A percentile compares a stretch with the other conserved stretches of the same genome.
These are phyloP conservation scores for Sussaba pulchella DNA, from an alignment of 2,888 invertebrate genomes.

Conservation along the genomic window DNA sequence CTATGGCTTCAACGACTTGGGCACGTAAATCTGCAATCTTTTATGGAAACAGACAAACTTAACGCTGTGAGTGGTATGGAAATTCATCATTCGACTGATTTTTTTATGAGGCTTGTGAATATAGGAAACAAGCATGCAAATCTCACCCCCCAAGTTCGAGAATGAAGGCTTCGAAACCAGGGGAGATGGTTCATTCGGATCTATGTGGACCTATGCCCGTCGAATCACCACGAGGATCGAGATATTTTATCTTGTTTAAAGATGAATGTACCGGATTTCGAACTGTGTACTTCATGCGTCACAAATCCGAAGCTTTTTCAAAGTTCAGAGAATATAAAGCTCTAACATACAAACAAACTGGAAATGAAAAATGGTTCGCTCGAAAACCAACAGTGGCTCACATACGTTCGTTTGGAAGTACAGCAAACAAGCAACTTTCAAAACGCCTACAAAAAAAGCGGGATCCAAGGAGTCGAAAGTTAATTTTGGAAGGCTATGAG, in stretches of 20 bases:
- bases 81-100: conserved; percentile 16
- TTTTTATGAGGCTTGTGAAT: conserved; percentile 29
- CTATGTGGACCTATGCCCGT: conserved; percentile 31
- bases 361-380: conserved; percentile 25
- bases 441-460: conserved; percentile 6
- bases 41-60: conserved; percentile 17
- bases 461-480: neutral
- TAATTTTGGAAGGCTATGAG: conserved; percentile 1
- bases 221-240: conserved; percentile 29
- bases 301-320: conserved; percentile 45
- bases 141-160: conserved; percentile 9
- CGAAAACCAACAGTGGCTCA: neutral
- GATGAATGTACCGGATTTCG: conserved; percentile 55
- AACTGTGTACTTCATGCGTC: conserved; percentile 36
- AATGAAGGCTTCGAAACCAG: neutral
- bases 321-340: conserved; percentile 34
- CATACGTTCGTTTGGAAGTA: conserved; percentile 6
- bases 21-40: conserved; percentile 19
- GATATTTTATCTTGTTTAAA: conserved; percentile 50
- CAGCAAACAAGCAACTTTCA: conserved; percentile 7
- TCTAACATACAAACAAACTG: conserved; percentile 28
- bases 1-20: conserved; percentile 6
- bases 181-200: conserved; percentile 12
- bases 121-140: conserved; percentile 25
- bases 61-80: conserved; percentile 14